phyloP scores from a whole-genome alignment of 2,888 invertebrate genomes.

The Lomographa bimaculata region DNA sequence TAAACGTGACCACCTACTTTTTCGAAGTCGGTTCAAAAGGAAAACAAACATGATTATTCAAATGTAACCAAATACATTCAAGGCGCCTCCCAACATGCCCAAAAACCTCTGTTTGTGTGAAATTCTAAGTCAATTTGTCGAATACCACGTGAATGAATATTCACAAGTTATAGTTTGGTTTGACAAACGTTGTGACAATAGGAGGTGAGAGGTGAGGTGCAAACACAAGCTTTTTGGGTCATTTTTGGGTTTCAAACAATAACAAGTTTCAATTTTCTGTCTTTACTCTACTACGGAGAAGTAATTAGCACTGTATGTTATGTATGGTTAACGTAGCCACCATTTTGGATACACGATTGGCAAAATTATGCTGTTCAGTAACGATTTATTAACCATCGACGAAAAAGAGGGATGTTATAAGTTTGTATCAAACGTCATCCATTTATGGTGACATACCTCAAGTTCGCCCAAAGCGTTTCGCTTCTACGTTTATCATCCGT shows the following conservation, averaged over 20 bases:
- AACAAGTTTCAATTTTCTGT: background rate
- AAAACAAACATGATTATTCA: conserved; percentile 49
- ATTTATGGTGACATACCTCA: too few species aligned
- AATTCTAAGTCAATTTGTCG: conserved; percentile 77
- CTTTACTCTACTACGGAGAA: too few species aligned
- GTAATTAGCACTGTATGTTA: too few species aligned
- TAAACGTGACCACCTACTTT: too few species aligned
- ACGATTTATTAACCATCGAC: too few species aligned
- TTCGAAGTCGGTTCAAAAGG: conserved; percentile 21
- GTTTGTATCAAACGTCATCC: too few species aligned
- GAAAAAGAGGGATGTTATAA: too few species aligned
- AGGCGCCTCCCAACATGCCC: conserved; percentile 49
- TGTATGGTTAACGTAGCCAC: too few species aligned
- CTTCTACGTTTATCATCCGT: too few species aligned
- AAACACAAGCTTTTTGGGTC: conserved; percentile 15
- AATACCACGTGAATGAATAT: conserved; percentile 69
- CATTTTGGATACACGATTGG: too few species aligned
- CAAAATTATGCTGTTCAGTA: too few species aligned
- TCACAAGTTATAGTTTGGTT: conserved; percentile 56
- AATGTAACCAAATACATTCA: conserved; percentile 62
- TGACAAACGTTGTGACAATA: conserved; percentile 34
- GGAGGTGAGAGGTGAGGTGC: conserved; percentile 33
- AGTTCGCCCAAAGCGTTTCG: too few species aligned
- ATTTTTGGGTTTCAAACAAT: conserved; percentile 2
- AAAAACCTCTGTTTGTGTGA: conserved; percentile 72